Base-by-base conservation (phyloP, 2,888 invertebrate genomes). In the Heliconius erato region DNA sequence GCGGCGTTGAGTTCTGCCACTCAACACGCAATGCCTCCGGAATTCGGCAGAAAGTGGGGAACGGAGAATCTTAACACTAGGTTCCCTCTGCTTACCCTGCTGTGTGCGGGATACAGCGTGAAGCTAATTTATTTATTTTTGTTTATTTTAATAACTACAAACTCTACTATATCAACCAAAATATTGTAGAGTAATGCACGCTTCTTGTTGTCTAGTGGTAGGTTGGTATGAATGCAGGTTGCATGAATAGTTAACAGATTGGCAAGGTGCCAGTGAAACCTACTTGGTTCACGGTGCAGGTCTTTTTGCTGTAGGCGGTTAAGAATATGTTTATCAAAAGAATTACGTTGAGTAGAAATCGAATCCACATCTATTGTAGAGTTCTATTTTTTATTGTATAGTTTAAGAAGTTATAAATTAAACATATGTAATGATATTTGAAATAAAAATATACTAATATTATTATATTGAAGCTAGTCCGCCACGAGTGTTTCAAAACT, bases 191-290 rank as follows among this genome's bases (percentile, higher is more conserved):
- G 35, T 63, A 59, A 54, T 9, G 32, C 28, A 76, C 54, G 12
- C n/a, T 7, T 35, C 35, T 63, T 63, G 54, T 28, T 74, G n/a
- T 40, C 35, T 40, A 76, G 76, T 35, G n/a, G 35, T 35, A 63
- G 19, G 35, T 16, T n/a, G 76, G 63, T 40, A 35, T 76, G 79
- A 74, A 68, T 80, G 79, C 68, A 78, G 72, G 74, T 84, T 69
- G 69, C 69, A 84, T 84, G 80, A 82, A 84, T 81, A 83, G 74
- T 83, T 74, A 82, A 67, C 44, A 44, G 80, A 71, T 79, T 84
- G 84, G 84, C 84, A 59, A 32, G 19, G 28, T 19, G 81, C 84
- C 84, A 82, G 84, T 40, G 79, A 67, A 79, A 79, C 79, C 63
- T 81, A 74, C 63, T 77, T 79, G 76, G 79, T 79, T 77, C 32